Percentiles rank a stretch among this genome's conserved stretches.
Evolutionary conservation across 2,113 vertebrate genomes (phyloP).

Genomic region (Azemiops feae): DNA sequence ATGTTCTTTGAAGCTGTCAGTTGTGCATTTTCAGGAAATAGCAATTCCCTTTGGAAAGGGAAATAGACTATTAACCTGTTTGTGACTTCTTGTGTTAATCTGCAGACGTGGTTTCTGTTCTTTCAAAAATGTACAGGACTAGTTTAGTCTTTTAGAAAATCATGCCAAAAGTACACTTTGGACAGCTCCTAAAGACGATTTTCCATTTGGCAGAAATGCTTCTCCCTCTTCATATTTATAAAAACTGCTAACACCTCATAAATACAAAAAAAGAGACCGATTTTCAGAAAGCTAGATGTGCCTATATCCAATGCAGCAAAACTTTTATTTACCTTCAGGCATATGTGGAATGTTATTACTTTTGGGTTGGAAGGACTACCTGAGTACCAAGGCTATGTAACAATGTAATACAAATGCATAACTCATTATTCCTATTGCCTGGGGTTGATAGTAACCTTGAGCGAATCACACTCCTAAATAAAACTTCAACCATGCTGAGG

Average conservation of each 20-base stretch:
- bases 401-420: neutral
- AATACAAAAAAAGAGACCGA: neutral
- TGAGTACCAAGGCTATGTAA: neutral
- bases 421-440: neutral
- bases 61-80: constrained; percentile 7
- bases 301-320: neutral
- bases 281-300: neutral
- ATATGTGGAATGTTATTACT: neutral
- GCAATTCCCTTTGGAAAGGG: neutral
- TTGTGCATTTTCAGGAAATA: neutral
- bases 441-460: neutral
- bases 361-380: neutral
- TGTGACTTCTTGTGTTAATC: constrained; percentile 7
- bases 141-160: neutral
- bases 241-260: neutral
- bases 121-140: neutral
- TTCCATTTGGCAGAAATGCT: neutral
- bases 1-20: neutral
- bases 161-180: neutral
- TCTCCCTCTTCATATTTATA: neutral
- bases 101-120: neutral
- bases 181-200: neutral
- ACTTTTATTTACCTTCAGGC: neutral
- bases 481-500: neutral
- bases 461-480: neutral